A percentile compares a stretch with the other conserved stretches of the same genome.
phyloP scores from a whole-genome alignment of 2,113 vertebrate genomes.

The Marcusenius ussheri region DNA sequence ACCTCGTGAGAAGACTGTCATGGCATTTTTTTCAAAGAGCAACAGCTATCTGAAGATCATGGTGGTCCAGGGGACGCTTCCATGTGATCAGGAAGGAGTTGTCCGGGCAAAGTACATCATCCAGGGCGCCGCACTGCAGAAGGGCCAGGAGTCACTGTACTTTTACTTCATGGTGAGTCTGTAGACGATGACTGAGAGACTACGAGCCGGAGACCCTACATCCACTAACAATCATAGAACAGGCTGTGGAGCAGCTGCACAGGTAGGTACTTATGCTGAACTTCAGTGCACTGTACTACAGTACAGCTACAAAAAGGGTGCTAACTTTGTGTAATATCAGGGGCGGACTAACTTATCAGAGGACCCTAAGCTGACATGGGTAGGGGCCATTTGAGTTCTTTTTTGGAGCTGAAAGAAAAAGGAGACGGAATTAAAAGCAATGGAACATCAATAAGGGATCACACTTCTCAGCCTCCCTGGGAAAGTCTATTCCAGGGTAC shows the following conservation, averaged over 20 bases:
- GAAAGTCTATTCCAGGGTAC: no score
- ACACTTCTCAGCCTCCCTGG: no score
- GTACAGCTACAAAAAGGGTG: background rate
- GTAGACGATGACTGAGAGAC: background rate
- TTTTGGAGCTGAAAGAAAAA: no score
- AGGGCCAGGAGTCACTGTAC: constrained; percentile 34
- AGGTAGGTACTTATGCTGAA: background rate
- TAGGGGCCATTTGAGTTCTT: no score
- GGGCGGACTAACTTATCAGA: background rate
- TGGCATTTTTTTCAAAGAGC: constrained; percentile 53
- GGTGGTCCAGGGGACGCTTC: constrained; percentile 19
- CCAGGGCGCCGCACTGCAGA: constrained; percentile 42
- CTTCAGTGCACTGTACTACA: background rate
- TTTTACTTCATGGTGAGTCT: constrained; percentile 55
- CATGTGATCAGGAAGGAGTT: constrained; percentile 35
- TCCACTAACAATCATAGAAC: background rate
- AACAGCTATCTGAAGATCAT: constrained; percentile 53
- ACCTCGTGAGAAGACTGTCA: background rate
- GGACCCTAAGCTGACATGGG: background rate
- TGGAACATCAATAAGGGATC: no score
- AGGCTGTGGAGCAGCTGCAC: background rate
- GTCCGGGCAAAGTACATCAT: constrained; percentile 53
- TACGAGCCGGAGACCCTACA: background rate
- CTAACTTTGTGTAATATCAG: background rate
- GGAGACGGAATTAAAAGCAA: no score